Base-by-base conservation (phyloP, 2,113 vertebrate genomes). In the Patagioenas fasciata region DNA sequence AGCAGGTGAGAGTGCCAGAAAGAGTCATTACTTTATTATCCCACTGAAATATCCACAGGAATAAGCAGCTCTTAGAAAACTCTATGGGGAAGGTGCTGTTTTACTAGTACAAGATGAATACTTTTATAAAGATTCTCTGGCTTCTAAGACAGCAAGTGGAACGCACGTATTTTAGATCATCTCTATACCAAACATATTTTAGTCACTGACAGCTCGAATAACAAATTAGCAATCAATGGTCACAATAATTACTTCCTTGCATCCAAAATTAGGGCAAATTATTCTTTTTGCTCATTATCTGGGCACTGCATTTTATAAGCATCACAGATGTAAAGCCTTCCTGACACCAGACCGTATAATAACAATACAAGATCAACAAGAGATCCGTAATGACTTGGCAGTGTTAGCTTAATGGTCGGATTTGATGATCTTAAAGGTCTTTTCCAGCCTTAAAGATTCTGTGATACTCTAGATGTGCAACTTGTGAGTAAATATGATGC, bases 1-100 rank as follows among this genome's bases (percentile, higher is more conserved):
- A 96, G 91, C 88, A 96, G 92, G 93, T 87, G 82, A 91, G 54
- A 83, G 57, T 48, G 50, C 70, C 91, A 89, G 72, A 80, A 96
- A 89, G 71, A 94, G 69, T 36, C 81, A 79, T 83, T 92, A 71
- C 69, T 82, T 56, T 67, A 85, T 95, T 92, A 95, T 57, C 81
- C 70, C 73, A 57, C 71, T 87, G 67, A 91, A 91, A 93, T 57
- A 95, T 71, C 75, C 78, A 56, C 75, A 80, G 85, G 91, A 95
- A 91, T 56, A 90, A 96, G 88, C 69, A 92, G 57, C 73, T 91
- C 65, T 87, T 93, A 67, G 48, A 77, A 90, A 93, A 85, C 36
- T 88, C 75, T 74, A 47, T 6, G 10, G 70, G 54, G 50, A 92
- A 85, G 60, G 75, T 72, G 80, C 15, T 73, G 34, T 36, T 93